phyloP scores from a whole-genome alignment of 2,888 invertebrate genomes.

The Neocrepidodera transversa region DNA sequence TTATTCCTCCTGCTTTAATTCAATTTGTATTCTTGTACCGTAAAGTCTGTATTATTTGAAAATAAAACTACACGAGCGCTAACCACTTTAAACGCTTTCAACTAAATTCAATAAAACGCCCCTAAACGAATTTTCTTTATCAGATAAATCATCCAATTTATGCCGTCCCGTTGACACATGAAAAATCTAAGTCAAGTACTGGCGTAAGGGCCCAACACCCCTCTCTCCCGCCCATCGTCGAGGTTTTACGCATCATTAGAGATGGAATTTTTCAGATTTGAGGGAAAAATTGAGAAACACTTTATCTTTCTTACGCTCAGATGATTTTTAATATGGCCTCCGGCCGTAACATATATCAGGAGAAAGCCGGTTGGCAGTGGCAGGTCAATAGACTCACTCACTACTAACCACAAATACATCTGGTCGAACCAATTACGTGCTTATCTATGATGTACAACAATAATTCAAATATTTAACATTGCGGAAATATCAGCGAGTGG shows the following conservation, averaged over 20 bases:
- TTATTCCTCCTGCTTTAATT: too few relatives aligned
- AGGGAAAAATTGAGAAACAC: slow-evolving; percentile 51
- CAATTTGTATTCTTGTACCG: too few relatives aligned
- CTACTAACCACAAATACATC: slow-evolving; percentile 32
- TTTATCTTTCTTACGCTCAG: slow-evolving; percentile 56
- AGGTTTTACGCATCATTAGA: slow-evolving; percentile 52
- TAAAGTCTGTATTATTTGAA: too few relatives aligned
- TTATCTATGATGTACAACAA: slow-evolving; percentile 41
- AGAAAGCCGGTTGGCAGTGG: slow-evolving; percentile 34
- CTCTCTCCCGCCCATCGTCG: slow-evolving; percentile 33
- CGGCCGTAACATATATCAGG: slow-evolving; percentile 49
- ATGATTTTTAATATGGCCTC: slow-evolving; percentile 53
- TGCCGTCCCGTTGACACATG: slow-evolving; percentile 23
- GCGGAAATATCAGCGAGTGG: slow-evolving; percentile 30
- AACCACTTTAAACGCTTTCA: too few relatives aligned
- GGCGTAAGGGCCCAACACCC: slow-evolving; percentile 2
- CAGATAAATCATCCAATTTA: slow-evolving; percentile 25
- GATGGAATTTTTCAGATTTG: slow-evolving; percentile 40
- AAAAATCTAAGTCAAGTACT: slow-evolving; percentile 28
- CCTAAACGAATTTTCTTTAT: too few relatives aligned
- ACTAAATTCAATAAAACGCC: too few relatives aligned
- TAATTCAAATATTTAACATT: slow-evolving; percentile 41
- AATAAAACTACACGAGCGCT: too few relatives aligned
- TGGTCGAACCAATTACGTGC: slow-evolving; percentile 38
- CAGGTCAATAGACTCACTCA: slow-evolving; percentile 36